Evolutionary conservation across 2,888 invertebrate species (phyloP).

Genomic region (Folsomia candida): DNA sequence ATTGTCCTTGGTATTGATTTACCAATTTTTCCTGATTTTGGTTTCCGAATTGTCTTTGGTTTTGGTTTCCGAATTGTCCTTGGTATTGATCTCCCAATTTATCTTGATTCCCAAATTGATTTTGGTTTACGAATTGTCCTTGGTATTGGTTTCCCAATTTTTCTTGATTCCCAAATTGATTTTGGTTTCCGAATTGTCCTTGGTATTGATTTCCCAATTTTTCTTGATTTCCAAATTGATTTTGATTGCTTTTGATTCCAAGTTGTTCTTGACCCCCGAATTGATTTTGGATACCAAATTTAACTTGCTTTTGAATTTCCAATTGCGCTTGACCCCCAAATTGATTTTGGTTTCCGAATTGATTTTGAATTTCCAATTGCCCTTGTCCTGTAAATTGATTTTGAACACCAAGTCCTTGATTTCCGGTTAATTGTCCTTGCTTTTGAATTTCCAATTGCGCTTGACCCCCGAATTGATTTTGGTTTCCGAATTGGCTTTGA

Average conservation of each 20-base stretch:
- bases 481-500: neutral
- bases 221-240: constrained; percentile 5
- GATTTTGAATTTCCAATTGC: neutral
- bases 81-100: constrained; percentile 2
- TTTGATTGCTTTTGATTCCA: constrained; percentile 2
- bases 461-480: constrained; percentile 1
- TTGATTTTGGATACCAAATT: neutral
- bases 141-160: neutral
- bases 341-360: constrained; percentile 2
- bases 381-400: constrained; percentile 10
- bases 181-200: neutral
- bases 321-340: neutral
- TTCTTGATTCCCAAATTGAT: neutral
- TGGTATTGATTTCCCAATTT: neutral
- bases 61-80: constrained; percentile 7
- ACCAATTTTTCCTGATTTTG: neutral
- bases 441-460: neutral
- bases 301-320: neutral
- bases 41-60: constrained; percentile 2
- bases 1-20: neutral
- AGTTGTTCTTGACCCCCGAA: neutral
- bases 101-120: neutral
- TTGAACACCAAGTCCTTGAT: neutral
- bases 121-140: neutral
- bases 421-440: neutral